These are phyloP conservation scores for Anthoscopus minutus DNA, from an alignment of 2,113 vertebrate genomes.

Conservation along the genomic window DNA sequence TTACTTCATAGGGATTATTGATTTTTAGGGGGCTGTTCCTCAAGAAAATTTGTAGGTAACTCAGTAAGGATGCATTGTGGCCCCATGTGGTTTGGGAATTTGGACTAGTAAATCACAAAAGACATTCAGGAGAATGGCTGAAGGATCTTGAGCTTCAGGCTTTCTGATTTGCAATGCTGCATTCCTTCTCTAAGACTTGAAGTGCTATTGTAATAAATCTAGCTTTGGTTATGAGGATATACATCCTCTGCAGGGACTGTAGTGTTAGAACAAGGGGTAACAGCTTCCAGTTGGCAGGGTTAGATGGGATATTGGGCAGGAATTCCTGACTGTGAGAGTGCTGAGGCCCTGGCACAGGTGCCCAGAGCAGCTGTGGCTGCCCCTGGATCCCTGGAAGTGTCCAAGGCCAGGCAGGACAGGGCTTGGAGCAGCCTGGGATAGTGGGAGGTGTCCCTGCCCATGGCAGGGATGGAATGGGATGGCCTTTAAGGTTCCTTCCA, in stretches of 20 bases:
- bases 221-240: neutral
- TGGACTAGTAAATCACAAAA: neutral
- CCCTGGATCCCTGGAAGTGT: neutral
- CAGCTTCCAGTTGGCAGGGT: no score
- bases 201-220: neutral
- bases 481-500: neutral
- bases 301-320: neutral
- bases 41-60: neutral
- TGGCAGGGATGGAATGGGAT: neutral
- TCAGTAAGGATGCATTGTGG: neutral
- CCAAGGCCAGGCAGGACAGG: rapidly evolving
- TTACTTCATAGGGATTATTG: neutral
- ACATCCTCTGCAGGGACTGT: neutral
- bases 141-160: neutral
- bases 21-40: neutral
- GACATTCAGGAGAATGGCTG: neutral
- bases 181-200: neutral
- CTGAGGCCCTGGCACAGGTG: rapidly evolving
- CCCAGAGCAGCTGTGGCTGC: neutral
- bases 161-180: neutral
- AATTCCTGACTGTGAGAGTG: neutral
- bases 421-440: rapidly evolving
- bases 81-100: neutral
- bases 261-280: neutral
- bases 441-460: neutral